Percentiles rank a stretch among this genome's conserved stretches.
Conservation (phyloP, 1,140 invertebrate genomes). For the Lepidurus arcticus region DNA sequence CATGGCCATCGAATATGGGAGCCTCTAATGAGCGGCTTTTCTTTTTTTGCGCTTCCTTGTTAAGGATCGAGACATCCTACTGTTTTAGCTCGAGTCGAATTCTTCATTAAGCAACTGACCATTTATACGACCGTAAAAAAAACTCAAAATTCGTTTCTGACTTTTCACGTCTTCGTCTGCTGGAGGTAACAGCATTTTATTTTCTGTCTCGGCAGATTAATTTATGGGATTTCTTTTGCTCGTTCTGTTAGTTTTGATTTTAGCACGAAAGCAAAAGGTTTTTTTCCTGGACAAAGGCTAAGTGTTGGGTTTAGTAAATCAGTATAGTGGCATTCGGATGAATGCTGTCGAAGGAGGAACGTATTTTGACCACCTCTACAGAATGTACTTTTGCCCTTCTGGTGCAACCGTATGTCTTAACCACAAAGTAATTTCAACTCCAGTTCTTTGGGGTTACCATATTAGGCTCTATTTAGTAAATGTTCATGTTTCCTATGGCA, state of each 20-base stretch:
- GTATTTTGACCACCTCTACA: too few relatives aligned
- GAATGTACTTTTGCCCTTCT: too few relatives aligned
- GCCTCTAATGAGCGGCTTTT: slow-evolving; percentile 12
- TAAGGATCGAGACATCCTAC: slow-evolving; percentile 12
- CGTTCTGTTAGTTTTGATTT: neutral
- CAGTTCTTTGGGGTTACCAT: too few relatives aligned
- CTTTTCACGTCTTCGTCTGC: neutral
- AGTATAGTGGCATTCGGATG: too few relatives aligned
- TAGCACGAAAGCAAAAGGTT: neutral
- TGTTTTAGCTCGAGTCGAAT: slow-evolving; percentile 19
- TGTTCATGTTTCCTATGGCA: too few relatives aligned
- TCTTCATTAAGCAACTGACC: neutral
- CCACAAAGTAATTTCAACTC: too few relatives aligned
- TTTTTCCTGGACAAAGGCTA: too few relatives aligned
- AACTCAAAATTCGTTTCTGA: neutral
- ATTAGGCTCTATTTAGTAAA: too few relatives aligned
- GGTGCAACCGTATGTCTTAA: too few relatives aligned
- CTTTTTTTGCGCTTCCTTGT: slow-evolving; percentile 2
- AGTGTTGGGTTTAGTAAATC: too few relatives aligned
- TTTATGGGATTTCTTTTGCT: neutral
- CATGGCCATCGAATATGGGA: slow-evolving; percentile 13
- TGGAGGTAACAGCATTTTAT: neutral
- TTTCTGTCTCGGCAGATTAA: neutral
- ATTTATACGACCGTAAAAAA: neutral
- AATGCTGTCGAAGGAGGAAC: too few relatives aligned